Base-by-base conservation (phyloP, 1,140 invertebrate species). In the Apis dorsata region DNA sequence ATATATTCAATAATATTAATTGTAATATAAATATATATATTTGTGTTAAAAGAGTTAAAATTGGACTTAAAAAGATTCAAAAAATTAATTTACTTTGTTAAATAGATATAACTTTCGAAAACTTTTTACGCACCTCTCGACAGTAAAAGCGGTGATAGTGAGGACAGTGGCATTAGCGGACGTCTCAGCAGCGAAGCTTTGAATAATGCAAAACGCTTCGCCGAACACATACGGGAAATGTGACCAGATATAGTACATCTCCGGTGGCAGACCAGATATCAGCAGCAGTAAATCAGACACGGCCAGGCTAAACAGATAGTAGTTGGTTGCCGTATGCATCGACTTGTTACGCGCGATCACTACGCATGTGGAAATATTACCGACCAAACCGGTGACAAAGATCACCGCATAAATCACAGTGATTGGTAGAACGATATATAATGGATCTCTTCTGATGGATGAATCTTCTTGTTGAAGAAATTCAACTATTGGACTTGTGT, bases 151-250 rank as follows among this genome's bases (percentile, higher is more conserved):
- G 0, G 97, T 98, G 70, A 99, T 98, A 12, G 97, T 98, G 68
- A 99, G 94, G 0, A 99, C 97, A 1, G 98, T 99, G 0, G 98
- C 98, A 92, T 99, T 98, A 3, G 98, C 97, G 0, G 98, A 98
- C 9, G 97, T 98, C 92, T 99, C 98, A 0, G 97, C 96, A 1
- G 97, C 95, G 63, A 98, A 95, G 1, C 97, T 97, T 80, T 97
- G 96, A 49, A 98, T 93, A 12, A 98, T 94, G 92, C 98, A 99
- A 92, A 99, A 98, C 2, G 94, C 94, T 83, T 97, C 96, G 0
- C 98, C 98, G 89, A 99, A 98, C 15, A 97, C 94, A 93, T 98
- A 99, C 0, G 98, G 98, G 94, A 97, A 97, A 73, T 96, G 95
- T 3, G 96, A 97, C 97, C 98, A 99, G 62, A 98, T 97, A 66